phyloP scores from a whole-genome alignment of 2,888 invertebrate species.

The Rhagonycha lutea region DNA sequence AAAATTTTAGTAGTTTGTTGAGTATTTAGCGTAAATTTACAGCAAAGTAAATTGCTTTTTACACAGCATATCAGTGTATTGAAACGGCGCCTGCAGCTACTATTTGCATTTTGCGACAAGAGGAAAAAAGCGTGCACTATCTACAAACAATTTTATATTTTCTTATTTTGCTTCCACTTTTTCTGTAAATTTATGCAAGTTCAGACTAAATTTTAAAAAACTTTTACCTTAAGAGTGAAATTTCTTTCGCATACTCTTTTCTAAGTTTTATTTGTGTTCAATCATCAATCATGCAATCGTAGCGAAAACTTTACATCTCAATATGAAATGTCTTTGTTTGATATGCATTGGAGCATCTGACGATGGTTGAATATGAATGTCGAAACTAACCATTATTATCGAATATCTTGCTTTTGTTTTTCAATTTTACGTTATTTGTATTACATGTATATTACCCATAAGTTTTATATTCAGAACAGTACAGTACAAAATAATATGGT shows the following conservation, averaged over 20 bases:
- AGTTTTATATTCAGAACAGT: neutral
- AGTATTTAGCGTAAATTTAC: conserved; percentile 6
- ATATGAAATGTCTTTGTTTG: neutral
- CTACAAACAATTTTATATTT: neutral
- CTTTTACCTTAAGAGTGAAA: neutral
- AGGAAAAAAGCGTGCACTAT: neutral
- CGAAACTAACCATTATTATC: neutral
- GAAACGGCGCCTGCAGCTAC: conserved; percentile 9
- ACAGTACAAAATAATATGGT: too few species aligned
- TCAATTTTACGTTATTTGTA: neutral
- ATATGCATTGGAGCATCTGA: neutral
- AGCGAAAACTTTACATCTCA: neutral
- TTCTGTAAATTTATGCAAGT: neutral
- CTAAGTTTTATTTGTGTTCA: neutral
- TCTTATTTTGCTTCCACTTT: neutral
- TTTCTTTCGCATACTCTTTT: neutral
- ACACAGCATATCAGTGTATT: conserved; percentile 2
- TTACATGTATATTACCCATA: neutral
- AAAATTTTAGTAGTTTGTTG: conserved; percentile 9
- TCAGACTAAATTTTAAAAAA: neutral
- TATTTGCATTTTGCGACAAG: conserved; percentile 7
- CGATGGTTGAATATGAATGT: neutral
- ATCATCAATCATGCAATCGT: neutral
- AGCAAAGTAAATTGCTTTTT: conserved; percentile 6
- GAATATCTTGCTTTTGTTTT: neutral